Base-by-base conservation (phyloP, 2,888 invertebrate species). In the Galerucella calmariensis region DNA sequence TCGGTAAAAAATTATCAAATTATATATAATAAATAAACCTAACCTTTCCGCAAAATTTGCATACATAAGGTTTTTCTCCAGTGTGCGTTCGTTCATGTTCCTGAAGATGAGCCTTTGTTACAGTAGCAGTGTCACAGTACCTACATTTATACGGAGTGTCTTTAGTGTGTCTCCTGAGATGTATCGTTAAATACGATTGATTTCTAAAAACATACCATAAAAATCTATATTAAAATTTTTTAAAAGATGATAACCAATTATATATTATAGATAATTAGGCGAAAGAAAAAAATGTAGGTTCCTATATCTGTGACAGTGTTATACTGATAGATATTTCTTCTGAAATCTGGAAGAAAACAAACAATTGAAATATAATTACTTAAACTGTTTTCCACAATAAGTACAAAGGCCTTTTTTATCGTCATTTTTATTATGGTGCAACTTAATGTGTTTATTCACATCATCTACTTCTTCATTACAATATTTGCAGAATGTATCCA, bases 41-140 rank as follows among this genome's bases (percentile, higher is more conserved):
- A 35, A 84, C 84, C 76, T 84, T 85, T 67, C 84, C 85, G 72
- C 86, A 86, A 51, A 84, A 75, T 61, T 80, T 79, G 75, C 86
- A 86, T 20, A 82, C 78, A 68, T 85, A 82, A 0, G 85, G 85
- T 72, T 80, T 81, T 72, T 84, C 84, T 0, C 85, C 85, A 2
- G 85, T 86, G 73, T 86, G 85, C 4, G 81, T 84, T 11, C 85
- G 78, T 72, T 84, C 83, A 67, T 86, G 86, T 3, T 81, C 79
- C 6, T 84, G 80, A 41, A 85, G 69, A 67, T 83, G 82, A 24
- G 82, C 81, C 9, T 84, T 79, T 5, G 83, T 83, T 14, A 77
- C 77, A 56, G 83, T 78, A 56, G 80, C 78, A 75, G 82, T 83
- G 9, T 81, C 82, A 75, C 86, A 86, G 72, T 79, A 85, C 8